Conservation (phyloP, 2,113 vertebrate species). For the Psilopogon haemacephalus region DNA sequence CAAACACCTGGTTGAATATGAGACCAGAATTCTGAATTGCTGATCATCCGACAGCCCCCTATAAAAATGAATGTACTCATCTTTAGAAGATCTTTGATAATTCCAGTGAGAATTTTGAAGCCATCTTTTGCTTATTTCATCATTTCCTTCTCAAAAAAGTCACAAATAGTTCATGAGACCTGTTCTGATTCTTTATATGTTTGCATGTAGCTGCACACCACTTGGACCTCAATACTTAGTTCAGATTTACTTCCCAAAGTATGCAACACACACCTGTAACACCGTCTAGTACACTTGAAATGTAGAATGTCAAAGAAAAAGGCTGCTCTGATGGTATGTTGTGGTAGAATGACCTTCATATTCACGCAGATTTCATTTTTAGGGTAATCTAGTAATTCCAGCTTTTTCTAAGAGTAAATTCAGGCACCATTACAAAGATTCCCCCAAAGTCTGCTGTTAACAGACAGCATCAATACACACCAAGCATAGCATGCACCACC, state of each 20-base stretch:
- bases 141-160: neutral
- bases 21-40: neutral
- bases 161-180: neutral
- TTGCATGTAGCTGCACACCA: neutral
- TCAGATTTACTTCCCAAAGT: neutral
- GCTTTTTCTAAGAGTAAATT: neutral
- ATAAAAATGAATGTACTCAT: neutral
- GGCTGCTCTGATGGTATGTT: neutral
- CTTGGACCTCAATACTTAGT: neutral
- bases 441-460: neutral
- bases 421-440: neutral
- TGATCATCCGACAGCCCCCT: neutral
- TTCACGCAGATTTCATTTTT: neutral
- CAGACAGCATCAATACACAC: fast-evolving
- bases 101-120: neutral
- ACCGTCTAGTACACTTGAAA: neutral
- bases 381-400: neutral
- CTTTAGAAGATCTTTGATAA: neutral
- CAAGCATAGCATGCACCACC: neutral
- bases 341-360: neutral
- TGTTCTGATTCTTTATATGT: neutral
- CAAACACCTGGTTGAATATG: too few relatives aligned
- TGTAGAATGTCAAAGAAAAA: neutral
- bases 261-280: neutral
- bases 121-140: neutral